A percentile compares a stretch with the other conserved stretches of the same genome.
phyloP scores from a whole-genome alignment of 2,888 invertebrate genomes.

The Synanthedon tipuliformis region DNA sequence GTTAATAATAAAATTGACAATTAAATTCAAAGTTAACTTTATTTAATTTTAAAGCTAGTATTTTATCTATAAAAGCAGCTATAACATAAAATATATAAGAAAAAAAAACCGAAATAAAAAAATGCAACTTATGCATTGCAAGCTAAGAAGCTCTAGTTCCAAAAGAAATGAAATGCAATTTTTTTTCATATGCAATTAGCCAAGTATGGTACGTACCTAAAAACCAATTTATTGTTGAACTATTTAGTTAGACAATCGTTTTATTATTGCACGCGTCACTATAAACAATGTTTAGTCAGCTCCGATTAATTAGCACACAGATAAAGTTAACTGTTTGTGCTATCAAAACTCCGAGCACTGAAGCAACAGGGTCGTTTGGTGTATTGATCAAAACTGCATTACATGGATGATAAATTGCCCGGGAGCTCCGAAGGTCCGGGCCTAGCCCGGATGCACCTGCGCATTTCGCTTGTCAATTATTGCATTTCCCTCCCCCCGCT shows the following conservation, averaged over 20 bases:
- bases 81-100: too few species aligned
- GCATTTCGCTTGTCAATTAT: conserved; percentile 40
- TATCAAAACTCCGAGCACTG: background rate
- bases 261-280: conserved; percentile 2
- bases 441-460: conserved; percentile 38
- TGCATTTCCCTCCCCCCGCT: conserved; percentile 21
- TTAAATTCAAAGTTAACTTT: too few species aligned
- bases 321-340: background rate
- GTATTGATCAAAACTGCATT: background rate
- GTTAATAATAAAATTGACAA: too few species aligned
- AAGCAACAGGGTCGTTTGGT: background rate
- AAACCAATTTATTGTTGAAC: too few species aligned
- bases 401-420: background rate
- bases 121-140: too few species aligned
- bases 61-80: too few species aligned
- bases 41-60: too few species aligned
- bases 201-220: too few species aligned
- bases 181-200: too few species aligned
- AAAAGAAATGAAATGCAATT: too few species aligned
- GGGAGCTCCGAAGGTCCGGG: background rate
- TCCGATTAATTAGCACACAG: background rate
- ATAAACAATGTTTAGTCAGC: conserved; percentile 2
- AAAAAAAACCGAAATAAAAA: too few species aligned
- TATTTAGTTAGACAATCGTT: background rate
- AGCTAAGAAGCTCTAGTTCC: too few species aligned